phyloP scores from a whole-genome alignment of 2,113 vertebrate species.

The Pyrgilauda ruficollis region DNA sequence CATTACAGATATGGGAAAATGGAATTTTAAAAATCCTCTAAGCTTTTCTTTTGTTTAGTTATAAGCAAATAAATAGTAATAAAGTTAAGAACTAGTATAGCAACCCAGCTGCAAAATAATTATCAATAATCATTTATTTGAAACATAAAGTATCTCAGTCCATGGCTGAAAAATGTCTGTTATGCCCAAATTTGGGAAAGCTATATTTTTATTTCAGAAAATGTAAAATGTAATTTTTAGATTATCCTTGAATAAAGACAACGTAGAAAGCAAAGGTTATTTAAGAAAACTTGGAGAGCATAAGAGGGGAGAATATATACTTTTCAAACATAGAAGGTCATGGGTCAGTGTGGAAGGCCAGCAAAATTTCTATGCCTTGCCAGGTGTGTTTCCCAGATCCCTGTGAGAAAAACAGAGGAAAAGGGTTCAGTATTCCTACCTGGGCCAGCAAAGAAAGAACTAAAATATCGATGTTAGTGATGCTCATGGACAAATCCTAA shows the following conservation, averaged over 20 bases:
- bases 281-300: background rate
- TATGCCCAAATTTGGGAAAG: background rate
- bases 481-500: background rate
- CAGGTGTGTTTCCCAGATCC: background rate
- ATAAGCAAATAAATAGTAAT: background rate
- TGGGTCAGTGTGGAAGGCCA: background rate
- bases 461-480: background rate
- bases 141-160: background rate
- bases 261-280: background rate
- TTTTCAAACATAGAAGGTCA: background rate
- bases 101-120: background rate
- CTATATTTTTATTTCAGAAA: background rate
- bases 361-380: background rate
- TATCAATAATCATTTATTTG: background rate
- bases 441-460: background rate
- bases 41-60: background rate
- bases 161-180: background rate
- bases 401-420: background rate
- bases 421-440: background rate
- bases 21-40: background rate
- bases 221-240: background rate
- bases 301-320: background rate
- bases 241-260: background rate
- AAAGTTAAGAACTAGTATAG: background rate
- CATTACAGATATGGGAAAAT: background rate